Conservation (phyloP, 2,113 vertebrate species). For the Solea senegalensis region DNA sequence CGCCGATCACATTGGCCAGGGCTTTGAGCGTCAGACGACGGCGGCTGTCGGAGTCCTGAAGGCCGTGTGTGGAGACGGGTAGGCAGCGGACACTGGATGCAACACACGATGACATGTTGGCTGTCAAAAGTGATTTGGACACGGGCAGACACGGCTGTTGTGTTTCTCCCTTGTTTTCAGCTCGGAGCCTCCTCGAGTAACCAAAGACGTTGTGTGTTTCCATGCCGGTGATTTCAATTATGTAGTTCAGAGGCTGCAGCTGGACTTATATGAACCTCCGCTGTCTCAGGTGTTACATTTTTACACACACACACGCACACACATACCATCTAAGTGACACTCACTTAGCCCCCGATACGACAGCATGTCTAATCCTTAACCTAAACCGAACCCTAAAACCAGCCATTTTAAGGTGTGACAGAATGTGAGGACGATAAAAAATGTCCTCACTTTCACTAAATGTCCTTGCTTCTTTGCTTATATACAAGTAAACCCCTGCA, state of each 20-base stretch:
- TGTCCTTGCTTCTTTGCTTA: too few relatives aligned
- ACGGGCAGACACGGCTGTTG: background rate
- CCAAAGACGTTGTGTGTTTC: slow-evolving; percentile 99
- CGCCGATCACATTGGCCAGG: slow-evolving; percentile 97
- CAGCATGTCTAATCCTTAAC: too few relatives aligned
- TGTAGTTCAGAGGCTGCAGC: slow-evolving; percentile 93
- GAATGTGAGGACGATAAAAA: too few relatives aligned
- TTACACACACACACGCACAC: slow-evolving; percentile 6
- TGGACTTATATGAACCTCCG: slow-evolving; percentile 95
- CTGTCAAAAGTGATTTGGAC: background rate
- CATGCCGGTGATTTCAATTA: slow-evolving; percentile 95
- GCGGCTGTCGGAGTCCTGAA: slow-evolving; percentile 97
- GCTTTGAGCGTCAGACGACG: slow-evolving; percentile 94
- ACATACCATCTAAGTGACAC: background rate
- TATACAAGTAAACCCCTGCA: background rate
- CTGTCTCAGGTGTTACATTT: slow-evolving; percentile 89
- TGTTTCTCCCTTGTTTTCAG: slow-evolving; percentile 67
- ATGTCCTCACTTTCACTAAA: too few relatives aligned
- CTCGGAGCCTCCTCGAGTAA: slow-evolving; percentile 93
- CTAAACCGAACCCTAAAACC: too few relatives aligned
- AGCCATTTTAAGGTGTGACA: too few relatives aligned
- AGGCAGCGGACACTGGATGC: slow-evolving; percentile 3
- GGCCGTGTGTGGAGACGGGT: slow-evolving; percentile 91
- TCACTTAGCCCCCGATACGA: too few relatives aligned
- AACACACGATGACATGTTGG: background rate